Evolutionary conservation across 2,113 vertebrate genomes (phyloP).

Genomic region (Ceratotherium simum): DNA sequence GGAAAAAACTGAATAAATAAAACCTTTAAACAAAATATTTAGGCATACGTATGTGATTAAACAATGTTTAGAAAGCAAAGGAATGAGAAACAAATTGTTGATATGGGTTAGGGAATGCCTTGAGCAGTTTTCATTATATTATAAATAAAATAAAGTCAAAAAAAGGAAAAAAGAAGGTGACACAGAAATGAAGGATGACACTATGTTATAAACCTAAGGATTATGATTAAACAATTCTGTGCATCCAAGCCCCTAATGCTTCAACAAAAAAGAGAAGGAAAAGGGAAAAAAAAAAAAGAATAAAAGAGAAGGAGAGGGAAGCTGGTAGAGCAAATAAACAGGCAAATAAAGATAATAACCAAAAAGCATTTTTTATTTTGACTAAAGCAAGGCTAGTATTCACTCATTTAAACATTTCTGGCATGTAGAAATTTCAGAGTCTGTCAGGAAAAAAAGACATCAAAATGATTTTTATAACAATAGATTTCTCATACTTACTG

Average conservation of each 20-base stretch:
- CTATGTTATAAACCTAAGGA: not conserved
- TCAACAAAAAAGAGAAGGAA: not conserved
- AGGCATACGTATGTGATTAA: not conserved
- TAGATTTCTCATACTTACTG: slow-evolving; percentile 92
- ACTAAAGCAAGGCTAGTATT: slow-evolving; percentile 12
- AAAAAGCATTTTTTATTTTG: slow-evolving; percentile 46
- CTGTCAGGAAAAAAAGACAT: not conserved
- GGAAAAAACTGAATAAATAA: no score
- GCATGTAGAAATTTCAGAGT: not conserved
- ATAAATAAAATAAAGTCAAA: slow-evolving; percentile 46
- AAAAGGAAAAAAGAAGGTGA: not conserved
- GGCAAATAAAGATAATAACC: not conserved
- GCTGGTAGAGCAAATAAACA: not conserved
- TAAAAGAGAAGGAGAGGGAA: not conserved
- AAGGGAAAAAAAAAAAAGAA: not conserved
- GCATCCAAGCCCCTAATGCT: not conserved
- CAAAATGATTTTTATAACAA: not conserved
- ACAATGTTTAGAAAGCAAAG: slow-evolving; percentile 34
- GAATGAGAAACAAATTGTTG: not conserved
- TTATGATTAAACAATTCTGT: not conserved
- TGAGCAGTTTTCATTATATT: slow-evolving; percentile 20
- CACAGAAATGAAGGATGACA: not conserved
- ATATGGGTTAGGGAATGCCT: not conserved
- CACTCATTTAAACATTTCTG: not conserved
- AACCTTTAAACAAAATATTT: slow-evolving; percentile 44